phyloP scores from a whole-genome alignment of 2,113 vertebrate species.

The Callipepla squamata region DNA sequence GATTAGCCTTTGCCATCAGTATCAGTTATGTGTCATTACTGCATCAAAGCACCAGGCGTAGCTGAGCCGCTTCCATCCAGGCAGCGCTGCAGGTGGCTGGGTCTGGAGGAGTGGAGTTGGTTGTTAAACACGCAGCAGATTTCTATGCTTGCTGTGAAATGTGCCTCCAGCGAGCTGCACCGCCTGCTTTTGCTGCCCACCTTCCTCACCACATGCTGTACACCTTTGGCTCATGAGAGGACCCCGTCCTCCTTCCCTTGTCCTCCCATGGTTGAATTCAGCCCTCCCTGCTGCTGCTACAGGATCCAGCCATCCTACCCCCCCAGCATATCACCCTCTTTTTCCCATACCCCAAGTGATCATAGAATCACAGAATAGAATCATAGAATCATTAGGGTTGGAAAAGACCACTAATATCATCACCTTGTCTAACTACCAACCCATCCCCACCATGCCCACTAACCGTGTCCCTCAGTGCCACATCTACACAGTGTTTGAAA shows the following conservation, averaged over 20 bases:
- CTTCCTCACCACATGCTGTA: background rate
- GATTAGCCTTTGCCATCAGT: conserved; percentile 60
- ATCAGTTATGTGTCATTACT: conserved; percentile 41
- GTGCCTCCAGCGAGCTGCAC: background rate
- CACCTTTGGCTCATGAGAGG: background rate
- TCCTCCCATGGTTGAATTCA: background rate
- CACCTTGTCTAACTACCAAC: no score
- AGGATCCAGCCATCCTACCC: background rate
- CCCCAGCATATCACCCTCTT: background rate
- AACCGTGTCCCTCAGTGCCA: no score
- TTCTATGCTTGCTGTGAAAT: background rate
- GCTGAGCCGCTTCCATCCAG: background rate
- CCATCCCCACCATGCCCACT: no score
- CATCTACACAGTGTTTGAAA: background rate
- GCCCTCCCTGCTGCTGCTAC: background rate
- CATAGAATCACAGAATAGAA: no score
- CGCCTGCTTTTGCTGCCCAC: background rate
- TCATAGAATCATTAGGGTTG: no score
- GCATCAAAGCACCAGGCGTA: background rate
- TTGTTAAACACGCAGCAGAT: background rate
- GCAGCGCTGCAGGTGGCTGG: background rate
- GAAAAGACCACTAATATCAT: no score
- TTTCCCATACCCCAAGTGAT: background rate
- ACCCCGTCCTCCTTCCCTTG: background rate
- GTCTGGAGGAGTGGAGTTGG: background rate